Evolutionary conservation across 2,113 vertebrate genomes (phyloP).

Genomic region (Gulo gulo): DNA sequence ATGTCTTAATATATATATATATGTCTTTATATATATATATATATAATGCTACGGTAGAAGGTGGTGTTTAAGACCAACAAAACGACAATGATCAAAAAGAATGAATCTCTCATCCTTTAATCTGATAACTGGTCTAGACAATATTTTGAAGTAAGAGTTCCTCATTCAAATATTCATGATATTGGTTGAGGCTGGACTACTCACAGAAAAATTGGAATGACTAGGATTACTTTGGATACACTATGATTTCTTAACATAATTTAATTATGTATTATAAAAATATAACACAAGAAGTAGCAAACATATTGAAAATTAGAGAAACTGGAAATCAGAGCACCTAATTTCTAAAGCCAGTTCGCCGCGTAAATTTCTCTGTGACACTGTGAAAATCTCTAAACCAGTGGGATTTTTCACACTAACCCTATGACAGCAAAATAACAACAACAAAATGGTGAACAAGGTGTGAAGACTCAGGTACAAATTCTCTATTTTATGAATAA

Average conservation of each 20-base stretch:
- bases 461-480: not conserved
- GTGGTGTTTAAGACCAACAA: not conserved
- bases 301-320: not conserved
- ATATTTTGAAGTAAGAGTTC: not conserved
- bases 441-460: not conserved
- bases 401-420: not conserved
- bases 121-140: not conserved
- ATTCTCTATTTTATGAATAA: not conserved
- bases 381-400: not conserved
- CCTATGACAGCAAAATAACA: not conserved
- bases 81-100: not conserved
- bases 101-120: not conserved
- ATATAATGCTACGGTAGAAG: not conserved
- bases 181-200: not conserved
- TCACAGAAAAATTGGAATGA: not conserved
- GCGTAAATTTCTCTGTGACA: not conserved
- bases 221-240: not conserved
- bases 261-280: not conserved
- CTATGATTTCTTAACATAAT: not conserved
- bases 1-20: not conserved
- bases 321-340: not conserved
- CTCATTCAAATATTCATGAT: not conserved
- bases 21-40: too few relatives aligned
- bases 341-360: not conserved
- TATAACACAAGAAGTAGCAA: not conserved